Conservation (phyloP, 2,888 invertebrate genomes). For the Aplocera efformata region DNA sequence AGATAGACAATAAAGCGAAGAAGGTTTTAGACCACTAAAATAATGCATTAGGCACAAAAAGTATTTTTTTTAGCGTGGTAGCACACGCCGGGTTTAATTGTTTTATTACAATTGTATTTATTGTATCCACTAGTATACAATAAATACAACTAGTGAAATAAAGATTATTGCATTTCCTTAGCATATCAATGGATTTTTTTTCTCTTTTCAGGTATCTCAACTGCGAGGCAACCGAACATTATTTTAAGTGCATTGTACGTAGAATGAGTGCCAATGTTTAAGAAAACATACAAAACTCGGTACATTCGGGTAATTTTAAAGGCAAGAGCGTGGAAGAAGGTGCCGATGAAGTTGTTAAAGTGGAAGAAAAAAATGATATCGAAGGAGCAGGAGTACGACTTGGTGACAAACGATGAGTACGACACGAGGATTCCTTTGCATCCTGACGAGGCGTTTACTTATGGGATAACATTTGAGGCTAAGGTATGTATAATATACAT, state of each 20-base stretch:
- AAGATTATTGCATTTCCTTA: no score
- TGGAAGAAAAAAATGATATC: constrained; percentile 88
- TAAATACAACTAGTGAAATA: no score
- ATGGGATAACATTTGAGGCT: constrained; percentile 97
- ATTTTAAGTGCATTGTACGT: constrained; percentile 16
- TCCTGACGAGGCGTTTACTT: constrained; percentile 97
- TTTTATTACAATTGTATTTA: no score
- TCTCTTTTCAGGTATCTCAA: constrained; percentile 29
- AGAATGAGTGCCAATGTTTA: constrained; percentile 63
- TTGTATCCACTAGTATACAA: no score
- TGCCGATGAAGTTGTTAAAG: constrained; percentile 69
- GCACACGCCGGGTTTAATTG: no score
- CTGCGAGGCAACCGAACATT: constrained; percentile 7
- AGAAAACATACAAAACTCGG: constrained; percentile 54
- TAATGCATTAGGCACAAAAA: no score
- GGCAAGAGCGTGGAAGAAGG: constrained; percentile 58
- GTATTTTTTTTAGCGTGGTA: no score
- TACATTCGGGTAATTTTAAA: constrained; percentile 62
- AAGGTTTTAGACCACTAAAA: no score
- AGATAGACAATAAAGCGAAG: no score
- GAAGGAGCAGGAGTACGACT: constrained; percentile 90
- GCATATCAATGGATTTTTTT: no score
- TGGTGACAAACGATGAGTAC: constrained; percentile 97
- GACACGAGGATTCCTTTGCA: constrained; percentile 98
- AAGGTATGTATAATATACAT: constrained; percentile 84